These are phyloP conservation scores for Corynorhinus townsendii DNA, from an alignment of 2,113 vertebrate genomes.

Conservation along the genomic window DNA sequence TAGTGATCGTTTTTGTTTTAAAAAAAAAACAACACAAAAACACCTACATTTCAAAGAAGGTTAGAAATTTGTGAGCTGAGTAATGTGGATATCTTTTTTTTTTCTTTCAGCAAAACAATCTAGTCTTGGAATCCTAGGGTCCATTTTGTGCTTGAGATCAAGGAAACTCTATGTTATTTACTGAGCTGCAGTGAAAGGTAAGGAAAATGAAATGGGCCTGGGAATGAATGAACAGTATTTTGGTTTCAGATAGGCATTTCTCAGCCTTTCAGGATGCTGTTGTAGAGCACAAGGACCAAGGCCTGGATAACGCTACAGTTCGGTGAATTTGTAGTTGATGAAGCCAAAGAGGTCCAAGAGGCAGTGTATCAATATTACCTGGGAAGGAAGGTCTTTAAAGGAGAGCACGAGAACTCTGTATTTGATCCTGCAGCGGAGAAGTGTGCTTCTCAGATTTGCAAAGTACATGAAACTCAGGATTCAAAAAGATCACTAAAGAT, in stretches of 20 bases:
- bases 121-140: constrained; percentile 18
- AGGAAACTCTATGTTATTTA: constrained; percentile 41
- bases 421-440: background rate
- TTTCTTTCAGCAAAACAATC: constrained; percentile 59
- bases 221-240: constrained; percentile 9
- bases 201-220: background rate
- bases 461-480: background rate
- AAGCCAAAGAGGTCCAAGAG: constrained; percentile 27
- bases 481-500: background rate
- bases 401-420: background rate
- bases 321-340: constrained; percentile 43
- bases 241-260: constrained; percentile 20
- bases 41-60: constrained; percentile 41
- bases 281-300: background rate
- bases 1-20: constrained; percentile 7
- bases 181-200: background rate
- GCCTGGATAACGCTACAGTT: background rate
- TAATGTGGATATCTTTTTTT: constrained; percentile 41
- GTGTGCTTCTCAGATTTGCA: background rate
- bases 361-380: background rate
- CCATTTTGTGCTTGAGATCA: constrained; percentile 65
- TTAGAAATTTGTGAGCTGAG: constrained; percentile 57
- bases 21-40: background rate
- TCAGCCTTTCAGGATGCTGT: background rate
- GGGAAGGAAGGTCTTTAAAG: background rate